Percentiles rank a stretch among this genome's conserved stretches.
phyloP scores from a whole-genome alignment of 2,797 vertebrate genomes.

The Scarus forsteni region DNA sequence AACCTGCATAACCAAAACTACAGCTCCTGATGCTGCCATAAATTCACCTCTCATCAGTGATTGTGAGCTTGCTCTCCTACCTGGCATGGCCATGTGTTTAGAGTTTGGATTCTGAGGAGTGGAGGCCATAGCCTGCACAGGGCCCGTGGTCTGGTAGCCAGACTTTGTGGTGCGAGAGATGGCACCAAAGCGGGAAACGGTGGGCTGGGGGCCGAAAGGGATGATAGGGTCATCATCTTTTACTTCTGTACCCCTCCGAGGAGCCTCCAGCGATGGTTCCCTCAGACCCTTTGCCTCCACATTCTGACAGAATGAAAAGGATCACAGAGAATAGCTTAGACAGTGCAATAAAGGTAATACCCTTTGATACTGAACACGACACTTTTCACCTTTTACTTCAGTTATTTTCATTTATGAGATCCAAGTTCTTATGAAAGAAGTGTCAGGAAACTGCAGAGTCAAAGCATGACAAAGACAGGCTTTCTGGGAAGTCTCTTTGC shows the following conservation, averaged over 20 bases:
- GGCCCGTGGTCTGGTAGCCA: conserved; percentile 93
- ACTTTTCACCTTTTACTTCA: too few species aligned
- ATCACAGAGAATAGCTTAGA: not conserved
- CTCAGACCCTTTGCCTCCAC: conserved; percentile 91
- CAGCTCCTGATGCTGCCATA: too few species aligned
- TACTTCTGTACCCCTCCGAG: conserved; percentile 91
- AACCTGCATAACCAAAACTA: not conserved
- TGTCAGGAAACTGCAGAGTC: too few species aligned
- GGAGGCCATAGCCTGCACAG: conserved; percentile 91
- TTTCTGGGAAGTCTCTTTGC: too few species aligned
- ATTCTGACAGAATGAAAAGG: conserved; percentile 80
- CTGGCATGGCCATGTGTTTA: conserved; percentile 84
- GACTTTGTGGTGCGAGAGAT: conserved; percentile 98
- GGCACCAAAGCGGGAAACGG: conserved; percentile 96
- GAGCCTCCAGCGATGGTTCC: conserved; percentile 91
- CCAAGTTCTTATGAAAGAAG: too few species aligned
- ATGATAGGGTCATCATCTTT: conserved; percentile 98
- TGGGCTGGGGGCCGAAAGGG: conserved; percentile 96
- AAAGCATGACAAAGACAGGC: too few species aligned
- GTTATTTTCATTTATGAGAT: too few species aligned
- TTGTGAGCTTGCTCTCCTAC: conserved; percentile 43
- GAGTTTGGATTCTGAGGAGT: conserved; percentile 84
- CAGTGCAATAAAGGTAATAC: too few species aligned
- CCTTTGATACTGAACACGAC: too few species aligned
- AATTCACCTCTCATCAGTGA: not conserved